Conservation (phyloP, 1,140 invertebrate species). For the Dendrolimus punctatus region DNA sequence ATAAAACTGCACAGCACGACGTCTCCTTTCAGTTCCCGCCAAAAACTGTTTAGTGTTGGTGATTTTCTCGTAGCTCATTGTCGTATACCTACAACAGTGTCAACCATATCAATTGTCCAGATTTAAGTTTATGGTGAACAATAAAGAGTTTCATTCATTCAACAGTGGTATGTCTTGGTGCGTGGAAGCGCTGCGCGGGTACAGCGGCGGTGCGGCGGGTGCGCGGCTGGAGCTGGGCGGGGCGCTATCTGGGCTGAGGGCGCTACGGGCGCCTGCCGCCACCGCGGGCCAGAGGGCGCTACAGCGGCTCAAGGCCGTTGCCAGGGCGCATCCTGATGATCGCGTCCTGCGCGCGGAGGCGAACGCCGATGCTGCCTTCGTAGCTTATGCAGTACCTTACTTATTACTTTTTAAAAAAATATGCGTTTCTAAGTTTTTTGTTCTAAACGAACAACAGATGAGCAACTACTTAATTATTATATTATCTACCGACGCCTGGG, state of each 20-base stretch:
- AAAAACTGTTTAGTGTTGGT: too few species aligned
- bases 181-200: slow-evolving; percentile 60
- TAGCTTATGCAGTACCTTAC: slow-evolving; percentile 50
- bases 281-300: slow-evolving; percentile 33
- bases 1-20: too few species aligned
- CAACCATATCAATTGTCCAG: too few species aligned
- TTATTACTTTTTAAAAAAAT: not conserved
- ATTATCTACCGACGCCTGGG: too few species aligned
- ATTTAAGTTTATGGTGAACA: too few species aligned
- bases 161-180: slow-evolving; percentile 56
- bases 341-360: slow-evolving; percentile 50
- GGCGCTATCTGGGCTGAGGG: slow-evolving; percentile 49
- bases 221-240: slow-evolving; percentile 57
- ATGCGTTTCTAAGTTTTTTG: not conserved
- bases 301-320: slow-evolving; percentile 51
- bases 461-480: too few species aligned
- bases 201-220: slow-evolving; percentile 53
- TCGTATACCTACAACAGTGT: slow-evolving; percentile 12
- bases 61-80: too few species aligned
- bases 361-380: slow-evolving; percentile 59
- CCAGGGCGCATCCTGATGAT: slow-evolving; percentile 40
- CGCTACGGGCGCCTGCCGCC: slow-evolving; percentile 23
- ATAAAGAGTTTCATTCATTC: not conserved
- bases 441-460: not conserved
- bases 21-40: too few species aligned